These are phyloP conservation scores for Zaprionus camerounensis DNA, from an alignment of 1,140 invertebrate species.

Conservation along the genomic window DNA sequence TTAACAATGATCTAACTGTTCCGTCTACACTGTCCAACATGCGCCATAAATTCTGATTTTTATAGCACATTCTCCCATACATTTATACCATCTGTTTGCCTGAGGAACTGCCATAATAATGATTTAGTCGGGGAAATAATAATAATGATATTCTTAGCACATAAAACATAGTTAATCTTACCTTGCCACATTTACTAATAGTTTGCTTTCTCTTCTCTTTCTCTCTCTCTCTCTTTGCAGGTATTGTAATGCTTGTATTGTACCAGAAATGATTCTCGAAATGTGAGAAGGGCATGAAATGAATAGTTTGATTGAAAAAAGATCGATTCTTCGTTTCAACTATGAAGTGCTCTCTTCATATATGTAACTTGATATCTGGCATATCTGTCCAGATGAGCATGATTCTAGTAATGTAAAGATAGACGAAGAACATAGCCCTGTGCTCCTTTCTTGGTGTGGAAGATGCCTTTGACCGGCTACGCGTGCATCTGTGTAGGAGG, in stretches of 20 bases:
- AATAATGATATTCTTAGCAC: background rate
- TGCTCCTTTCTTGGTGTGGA: too few relatives aligned
- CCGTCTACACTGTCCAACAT: background rate
- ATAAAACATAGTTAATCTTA: background rate
- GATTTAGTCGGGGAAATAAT: background rate
- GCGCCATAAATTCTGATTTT: background rate
- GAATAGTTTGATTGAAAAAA: too few relatives aligned
- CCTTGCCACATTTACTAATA: background rate
- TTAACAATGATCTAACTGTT: conserved; percentile 39
- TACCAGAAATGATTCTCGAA: background rate
- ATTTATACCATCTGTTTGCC: background rate
- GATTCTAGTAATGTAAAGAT: background rate
- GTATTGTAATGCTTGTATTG: background rate
- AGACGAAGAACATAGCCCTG: too few relatives aligned
- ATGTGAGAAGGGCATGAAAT: background rate
- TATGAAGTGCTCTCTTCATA: background rate
- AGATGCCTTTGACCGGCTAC: too few relatives aligned
- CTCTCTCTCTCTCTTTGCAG: background rate
- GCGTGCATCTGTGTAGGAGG: too few relatives aligned
- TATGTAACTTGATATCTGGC: background rate
- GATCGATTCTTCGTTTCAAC: background rate
- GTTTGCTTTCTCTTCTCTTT: background rate
- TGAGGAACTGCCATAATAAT: background rate
- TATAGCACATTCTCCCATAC: conserved; percentile 2
- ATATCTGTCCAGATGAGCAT: background rate